Evolutionary conservation across 2,888 invertebrate species (phyloP).

Genomic region (Drosophila siamana): DNA sequence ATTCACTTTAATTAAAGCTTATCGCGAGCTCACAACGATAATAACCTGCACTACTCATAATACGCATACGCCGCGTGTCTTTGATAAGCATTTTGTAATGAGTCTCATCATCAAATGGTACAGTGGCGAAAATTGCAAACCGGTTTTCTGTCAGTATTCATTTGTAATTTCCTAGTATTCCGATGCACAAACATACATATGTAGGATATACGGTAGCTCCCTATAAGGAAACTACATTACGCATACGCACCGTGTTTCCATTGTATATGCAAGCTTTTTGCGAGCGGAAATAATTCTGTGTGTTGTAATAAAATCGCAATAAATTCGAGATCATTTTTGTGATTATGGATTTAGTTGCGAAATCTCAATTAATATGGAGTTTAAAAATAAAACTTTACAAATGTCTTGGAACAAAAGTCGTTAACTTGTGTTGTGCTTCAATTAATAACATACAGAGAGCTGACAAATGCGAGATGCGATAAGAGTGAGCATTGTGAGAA

Average conservation of each 20-base stretch:
- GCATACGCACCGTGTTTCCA: conserved; percentile 10
- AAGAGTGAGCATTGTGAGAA: neutral
- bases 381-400: conserved; percentile 13
- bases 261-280: too few species aligned
- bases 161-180: too few species aligned
- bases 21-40: conserved; percentile 26
- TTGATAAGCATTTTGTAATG: neutral
- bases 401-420: neutral
- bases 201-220: too few species aligned
- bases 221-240: neutral
- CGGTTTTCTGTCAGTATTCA: neutral
- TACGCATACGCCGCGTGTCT: conserved; percentile 27
- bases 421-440: conserved; percentile 1
- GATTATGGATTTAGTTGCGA: neutral
- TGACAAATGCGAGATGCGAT: neutral
- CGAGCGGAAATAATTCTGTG: neutral
- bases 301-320: neutral
- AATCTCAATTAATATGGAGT: neutral
- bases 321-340: neutral
- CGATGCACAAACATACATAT: too few species aligned
- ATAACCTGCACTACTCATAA: conserved; percentile 12
- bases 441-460: conserved; percentile 11
- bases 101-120: neutral
- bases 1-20: conserved; percentile 36
- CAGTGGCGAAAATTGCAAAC: neutral